Base-by-base conservation (phyloP, 2,797 vertebrate species). In the Bovichtus diacanthus region DNA sequence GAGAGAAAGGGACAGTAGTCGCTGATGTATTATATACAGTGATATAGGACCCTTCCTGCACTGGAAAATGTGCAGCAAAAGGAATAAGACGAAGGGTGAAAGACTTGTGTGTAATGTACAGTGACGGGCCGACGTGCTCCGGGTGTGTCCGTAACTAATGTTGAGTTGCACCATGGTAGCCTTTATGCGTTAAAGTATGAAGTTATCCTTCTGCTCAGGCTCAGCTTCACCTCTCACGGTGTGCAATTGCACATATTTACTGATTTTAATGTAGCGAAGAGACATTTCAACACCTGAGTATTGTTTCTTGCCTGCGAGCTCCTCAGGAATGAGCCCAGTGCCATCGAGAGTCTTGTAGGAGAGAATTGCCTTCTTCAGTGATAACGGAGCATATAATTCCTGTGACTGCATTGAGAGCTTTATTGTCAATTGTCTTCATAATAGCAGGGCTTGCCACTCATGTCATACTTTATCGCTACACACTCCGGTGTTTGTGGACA, bases 301-400 rank as follows among this genome's bases (percentile, higher is more conserved):
- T 65, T 70, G 65, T 56, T 70, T 58, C 60, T 67, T 18, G 79
- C 81, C 86, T 64, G 58, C 71, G 68, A 86, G 85, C 85, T 82
- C 47, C 47, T 50, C 47, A 5, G 44, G 61, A 87, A 68, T 38
- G 76, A 86, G 59, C n/a, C 12, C 27, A 29, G 71, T 29, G 60
- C 74, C 69, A 29, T 10, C 77, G 59, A 75, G 67, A 80, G 46
- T 44, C 74, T 67, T 74, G 73, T 83, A 55, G 59, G 54, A 62
- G 79, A 73, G 61, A 83, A 85, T 83, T 75, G 84, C 83, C 56
- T 80, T 68, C 78, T 76, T 84, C 84, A 88, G 89, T 86, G 81
- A 90, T 83, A 82, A 81, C 84, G 60, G 23, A 81, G 72, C 69
- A n/a, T 76, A 84, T 87, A 81, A 86, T 85, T 83, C 69, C 72